Conservation (phyloP, 2,797 vertebrate species). For the Cephalopachus bancanus region DNA sequence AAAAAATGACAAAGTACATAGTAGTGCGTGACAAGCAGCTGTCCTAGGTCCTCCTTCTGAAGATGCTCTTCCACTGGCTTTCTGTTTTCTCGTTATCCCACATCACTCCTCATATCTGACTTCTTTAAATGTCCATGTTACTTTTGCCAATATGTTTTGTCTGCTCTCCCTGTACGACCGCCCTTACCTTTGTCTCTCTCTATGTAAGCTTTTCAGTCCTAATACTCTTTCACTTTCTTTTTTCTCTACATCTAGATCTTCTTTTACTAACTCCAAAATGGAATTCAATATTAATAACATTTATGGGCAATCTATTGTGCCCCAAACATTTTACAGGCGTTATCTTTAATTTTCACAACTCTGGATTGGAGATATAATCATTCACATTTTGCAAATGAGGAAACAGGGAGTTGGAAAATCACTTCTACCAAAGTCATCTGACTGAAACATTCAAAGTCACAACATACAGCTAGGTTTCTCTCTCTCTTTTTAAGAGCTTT, state of each 20-base stretch:
- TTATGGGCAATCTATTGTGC: background rate
- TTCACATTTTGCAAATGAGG: background rate
- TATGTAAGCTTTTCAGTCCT: background rate
- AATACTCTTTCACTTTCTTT: background rate
- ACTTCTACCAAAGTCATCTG: background rate
- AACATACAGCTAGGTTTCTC: background rate
- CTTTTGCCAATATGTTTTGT: background rate
- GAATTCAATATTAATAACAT: background rate
- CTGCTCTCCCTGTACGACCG: fast-evolving
- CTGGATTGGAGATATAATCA: background rate
- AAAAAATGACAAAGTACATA: background rate
- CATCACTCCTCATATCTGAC: too few relatives aligned
- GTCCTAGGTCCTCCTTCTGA: background rate
- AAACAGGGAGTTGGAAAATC: background rate
- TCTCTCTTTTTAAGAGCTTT: background rate
- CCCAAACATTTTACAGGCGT: background rate
- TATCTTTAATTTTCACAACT: conserved; percentile 4
- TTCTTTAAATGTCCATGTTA: background rate
- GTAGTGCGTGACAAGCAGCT: background rate
- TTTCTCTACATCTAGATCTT: background rate
- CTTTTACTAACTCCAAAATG: background rate
- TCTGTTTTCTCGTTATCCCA: background rate
- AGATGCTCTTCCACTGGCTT: background rate
- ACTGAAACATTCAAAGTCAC: background rate
- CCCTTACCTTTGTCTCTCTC: background rate